Evolutionary conservation across 1,140 invertebrate species (phyloP).

Genomic region (Drosophila rhopaloa): DNA sequence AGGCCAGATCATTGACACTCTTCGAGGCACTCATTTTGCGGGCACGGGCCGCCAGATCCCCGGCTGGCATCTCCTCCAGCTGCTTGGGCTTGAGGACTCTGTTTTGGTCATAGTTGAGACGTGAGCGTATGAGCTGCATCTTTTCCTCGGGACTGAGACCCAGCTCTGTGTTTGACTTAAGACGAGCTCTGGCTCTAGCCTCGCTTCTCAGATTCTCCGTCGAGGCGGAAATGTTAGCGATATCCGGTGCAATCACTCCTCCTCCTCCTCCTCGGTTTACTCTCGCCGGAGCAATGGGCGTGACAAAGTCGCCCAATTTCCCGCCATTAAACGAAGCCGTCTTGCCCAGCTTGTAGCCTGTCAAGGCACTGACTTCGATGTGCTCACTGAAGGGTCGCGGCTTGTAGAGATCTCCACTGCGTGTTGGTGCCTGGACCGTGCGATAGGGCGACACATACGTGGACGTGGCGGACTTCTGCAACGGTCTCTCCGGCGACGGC

Average conservation of each 20-base stretch:
- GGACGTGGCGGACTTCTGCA: constrained; percentile 72
- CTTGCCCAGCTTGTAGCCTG: constrained; percentile 73
- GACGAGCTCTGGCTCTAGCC: constrained; percentile 88
- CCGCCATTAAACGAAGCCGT: constrained; percentile 70
- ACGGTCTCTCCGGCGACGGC: constrained; percentile 40
- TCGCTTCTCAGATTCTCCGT: constrained; percentile 88
- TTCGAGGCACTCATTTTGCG: constrained; percentile 82
- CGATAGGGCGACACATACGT: constrained; percentile 75
- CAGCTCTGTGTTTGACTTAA: constrained; percentile 90
- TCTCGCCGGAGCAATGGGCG: constrained; percentile 56
- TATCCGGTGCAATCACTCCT: constrained; percentile 3
- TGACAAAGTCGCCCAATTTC: constrained; percentile 52
- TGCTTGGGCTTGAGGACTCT: constrained; percentile 41
- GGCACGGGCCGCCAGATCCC: constrained; percentile 62
- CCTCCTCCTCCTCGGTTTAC: constrained; percentile 27
- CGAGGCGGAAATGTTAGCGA: constrained; percentile 75
- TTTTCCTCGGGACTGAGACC: constrained; percentile 90
- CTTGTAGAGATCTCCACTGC: constrained; percentile 61
- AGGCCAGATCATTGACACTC: constrained; percentile 83
- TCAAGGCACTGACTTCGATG: constrained; percentile 52
- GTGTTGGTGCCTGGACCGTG: constrained; percentile 43
- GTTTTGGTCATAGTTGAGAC: constrained; percentile 70
- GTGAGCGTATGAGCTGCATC: constrained; percentile 85
- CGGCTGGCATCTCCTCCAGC: constrained; percentile 33
- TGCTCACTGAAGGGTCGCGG: constrained; percentile 78